A percentile compares a stretch with the other conserved stretches of the same genome.
Evolutionary conservation across 2,113 vertebrate species (phyloP).

Genomic region (Ammospiza caudacuta): DNA sequence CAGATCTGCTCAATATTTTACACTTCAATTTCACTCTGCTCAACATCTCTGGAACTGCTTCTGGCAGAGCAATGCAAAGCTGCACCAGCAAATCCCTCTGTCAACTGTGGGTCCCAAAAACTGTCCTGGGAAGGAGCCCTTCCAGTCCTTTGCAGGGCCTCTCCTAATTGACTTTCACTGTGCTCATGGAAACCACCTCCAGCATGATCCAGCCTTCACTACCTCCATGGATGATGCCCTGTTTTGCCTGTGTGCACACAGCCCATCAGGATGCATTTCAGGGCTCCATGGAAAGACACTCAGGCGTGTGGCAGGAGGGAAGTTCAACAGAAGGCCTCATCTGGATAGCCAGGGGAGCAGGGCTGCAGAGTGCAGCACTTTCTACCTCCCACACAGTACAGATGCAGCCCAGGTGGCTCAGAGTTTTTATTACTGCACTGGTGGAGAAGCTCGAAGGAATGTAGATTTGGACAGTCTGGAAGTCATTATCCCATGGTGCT

Average conservation of each 20-base stretch:
- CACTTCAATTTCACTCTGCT: not conserved
- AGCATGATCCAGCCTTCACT: not conserved
- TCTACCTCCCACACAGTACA: slow-evolving; percentile 49
- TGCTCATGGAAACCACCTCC: not conserved
- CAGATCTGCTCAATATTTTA: not conserved
- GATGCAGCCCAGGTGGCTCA: slow-evolving; percentile 56
- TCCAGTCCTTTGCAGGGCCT: not conserved
- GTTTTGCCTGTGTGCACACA: not conserved
- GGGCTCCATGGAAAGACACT: not conserved
- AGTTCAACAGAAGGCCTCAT: not conserved
- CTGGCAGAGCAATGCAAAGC: not conserved
- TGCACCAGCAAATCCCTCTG: not conserved
- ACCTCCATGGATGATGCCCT: not conserved
- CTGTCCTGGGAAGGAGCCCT: not conserved
- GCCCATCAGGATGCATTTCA: not conserved
- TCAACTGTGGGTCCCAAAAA: not conserved
- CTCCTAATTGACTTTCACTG: not conserved
- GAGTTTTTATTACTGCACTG: not conserved
- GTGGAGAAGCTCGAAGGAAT: slow-evolving; percentile 43
- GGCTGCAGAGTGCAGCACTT: not conserved
- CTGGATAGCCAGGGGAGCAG: not conserved
- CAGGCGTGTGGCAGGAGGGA: not conserved
- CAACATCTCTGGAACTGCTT: not conserved
- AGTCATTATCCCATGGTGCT: slow-evolving; percentile 20
- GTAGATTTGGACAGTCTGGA: slow-evolving; percentile 43